Evolutionary conservation across 2,888 invertebrate genomes (phyloP).

Genomic region (Stramonita haemastoma): DNA sequence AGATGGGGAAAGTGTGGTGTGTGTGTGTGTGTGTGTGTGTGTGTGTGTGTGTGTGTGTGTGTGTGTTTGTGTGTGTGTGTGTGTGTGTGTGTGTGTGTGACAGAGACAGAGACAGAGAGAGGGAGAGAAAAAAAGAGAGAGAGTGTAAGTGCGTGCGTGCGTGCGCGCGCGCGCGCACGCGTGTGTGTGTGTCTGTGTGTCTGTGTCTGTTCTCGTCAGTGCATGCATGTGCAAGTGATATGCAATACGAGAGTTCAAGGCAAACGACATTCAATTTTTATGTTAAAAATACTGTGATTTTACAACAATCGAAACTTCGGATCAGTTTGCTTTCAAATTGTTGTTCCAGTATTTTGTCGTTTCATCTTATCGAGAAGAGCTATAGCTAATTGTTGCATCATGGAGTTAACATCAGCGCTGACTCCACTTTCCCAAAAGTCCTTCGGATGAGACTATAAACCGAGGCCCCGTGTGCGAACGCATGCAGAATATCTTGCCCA

Average conservation of each 20-base stretch:
- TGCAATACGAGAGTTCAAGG: not conserved
- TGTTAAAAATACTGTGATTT: not conserved
- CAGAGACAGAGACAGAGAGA: not conserved
- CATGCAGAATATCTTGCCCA: too few relatives aligned
- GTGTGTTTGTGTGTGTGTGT: not conserved
- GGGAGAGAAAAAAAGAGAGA: not conserved
- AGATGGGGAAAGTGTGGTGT: not conserved
- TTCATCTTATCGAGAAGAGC: not conserved
- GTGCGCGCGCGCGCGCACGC: not conserved
- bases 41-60: not conserved
- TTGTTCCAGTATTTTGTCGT: not conserved
- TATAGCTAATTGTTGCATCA: too few relatives aligned
- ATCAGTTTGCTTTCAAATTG: not conserved
- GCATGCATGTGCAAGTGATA: not conserved
- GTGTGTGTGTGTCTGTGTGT: slow-evolving; percentile 5
- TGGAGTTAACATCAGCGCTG: too few relatives aligned
- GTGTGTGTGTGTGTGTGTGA: not conserved
- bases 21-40: not conserved
- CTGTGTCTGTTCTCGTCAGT: not conserved
- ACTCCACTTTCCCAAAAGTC: too few relatives aligned
- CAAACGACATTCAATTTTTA: not conserved
- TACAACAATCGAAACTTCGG: not conserved
- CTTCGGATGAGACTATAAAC: too few relatives aligned
- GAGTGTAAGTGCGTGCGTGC: not conserved
- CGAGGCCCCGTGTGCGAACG: too few relatives aligned